These are phyloP conservation scores for Sphenodon punctatus DNA, from an alignment of 2,797 vertebrate species.

Conservation along the genomic window DNA sequence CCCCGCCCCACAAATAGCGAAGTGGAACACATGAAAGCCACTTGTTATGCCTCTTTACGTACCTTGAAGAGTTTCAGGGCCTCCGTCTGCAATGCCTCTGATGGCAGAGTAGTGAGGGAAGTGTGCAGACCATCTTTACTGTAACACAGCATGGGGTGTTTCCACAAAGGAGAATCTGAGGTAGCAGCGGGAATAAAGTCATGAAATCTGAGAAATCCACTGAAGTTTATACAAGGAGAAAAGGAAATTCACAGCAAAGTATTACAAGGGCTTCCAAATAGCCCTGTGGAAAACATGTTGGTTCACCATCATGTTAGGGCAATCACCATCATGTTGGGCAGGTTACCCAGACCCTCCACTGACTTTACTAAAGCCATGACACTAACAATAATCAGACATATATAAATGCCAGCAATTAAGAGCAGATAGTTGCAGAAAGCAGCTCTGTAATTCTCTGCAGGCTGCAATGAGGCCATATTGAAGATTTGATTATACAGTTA, in stretches of 20 bases:
- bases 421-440: neutral
- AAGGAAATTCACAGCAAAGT: neutral
- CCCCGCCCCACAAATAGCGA: neutral
- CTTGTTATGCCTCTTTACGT: slow-evolving; percentile 14
- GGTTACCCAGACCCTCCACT: neutral
- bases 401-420: neutral
- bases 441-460: neutral
- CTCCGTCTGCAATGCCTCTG: slow-evolving; percentile 90
- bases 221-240: neutral
- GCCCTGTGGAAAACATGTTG: neutral
- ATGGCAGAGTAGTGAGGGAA: slow-evolving; percentile 84
- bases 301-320: neutral
- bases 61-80: slow-evolving; percentile 96
- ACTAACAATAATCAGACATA: neutral
- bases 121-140: slow-evolving; percentile 87
- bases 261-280: neutral
- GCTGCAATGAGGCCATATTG: too few species aligned
- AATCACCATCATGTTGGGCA: neutral
- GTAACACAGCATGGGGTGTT: slow-evolving; percentile 87
- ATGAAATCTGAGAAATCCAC: slow-evolving; percentile 8
- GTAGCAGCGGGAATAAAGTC: slow-evolving; percentile 21
- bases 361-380: neutral
- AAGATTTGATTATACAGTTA: too few species aligned
- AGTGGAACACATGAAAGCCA: neutral
- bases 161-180: slow-evolving; percentile 89